Conservation (phyloP, 2,797 vertebrate genomes). For the Oreortyx pictus region DNA sequence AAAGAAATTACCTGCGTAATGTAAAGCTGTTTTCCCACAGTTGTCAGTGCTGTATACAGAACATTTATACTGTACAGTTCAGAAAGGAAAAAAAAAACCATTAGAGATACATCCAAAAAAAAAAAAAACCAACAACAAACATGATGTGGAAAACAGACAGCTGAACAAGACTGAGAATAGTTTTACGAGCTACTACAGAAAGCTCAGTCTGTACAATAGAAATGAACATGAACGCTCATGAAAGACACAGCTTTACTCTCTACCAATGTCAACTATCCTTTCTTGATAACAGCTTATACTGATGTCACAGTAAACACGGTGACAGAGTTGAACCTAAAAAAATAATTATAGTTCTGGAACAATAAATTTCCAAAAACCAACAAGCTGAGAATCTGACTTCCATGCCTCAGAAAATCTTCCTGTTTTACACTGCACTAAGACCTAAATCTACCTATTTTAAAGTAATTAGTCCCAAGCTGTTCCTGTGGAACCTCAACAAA, state of each 20-base stretch:
- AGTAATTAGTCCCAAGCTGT: neutral
- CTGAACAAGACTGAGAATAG: neutral
- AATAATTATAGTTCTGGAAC: neutral
- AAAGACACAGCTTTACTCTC: neutral
- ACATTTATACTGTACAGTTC: conserved; percentile 86
- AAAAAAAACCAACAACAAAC: neutral
- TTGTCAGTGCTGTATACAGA: conserved; percentile 83
- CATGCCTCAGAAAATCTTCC: neutral
- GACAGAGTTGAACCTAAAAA: neutral
- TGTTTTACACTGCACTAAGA: neutral
- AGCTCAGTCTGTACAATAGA: neutral
- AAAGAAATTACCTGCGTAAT: conserved; percentile 88
- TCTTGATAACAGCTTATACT: neutral
- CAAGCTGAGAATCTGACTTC: neutral
- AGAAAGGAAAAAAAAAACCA: neutral
- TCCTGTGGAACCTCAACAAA: neutral
- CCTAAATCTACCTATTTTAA: neutral
- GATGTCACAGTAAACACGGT: neutral
- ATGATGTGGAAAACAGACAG: neutral
- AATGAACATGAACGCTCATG: neutral
- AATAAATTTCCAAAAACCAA: neutral
- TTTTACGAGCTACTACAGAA: neutral
- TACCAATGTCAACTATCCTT: neutral
- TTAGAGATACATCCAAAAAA: neutral
- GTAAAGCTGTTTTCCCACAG: conserved; percentile 90